Conservation (phyloP, 2,888 invertebrate genomes). For the Notodonta ziczac region DNA sequence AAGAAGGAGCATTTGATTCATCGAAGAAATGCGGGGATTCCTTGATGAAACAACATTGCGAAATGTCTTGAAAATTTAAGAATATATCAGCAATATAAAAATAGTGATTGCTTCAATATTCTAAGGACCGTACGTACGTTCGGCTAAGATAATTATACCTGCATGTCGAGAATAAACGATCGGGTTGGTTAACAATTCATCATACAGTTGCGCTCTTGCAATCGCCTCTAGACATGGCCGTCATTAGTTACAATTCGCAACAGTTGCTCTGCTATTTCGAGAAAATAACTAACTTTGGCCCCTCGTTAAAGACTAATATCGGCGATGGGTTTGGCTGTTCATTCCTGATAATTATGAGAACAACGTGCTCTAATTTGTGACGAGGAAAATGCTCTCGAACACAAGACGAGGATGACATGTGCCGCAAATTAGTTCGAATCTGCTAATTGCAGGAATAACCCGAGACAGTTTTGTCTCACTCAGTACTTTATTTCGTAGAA, state of each 20-base stretch:
- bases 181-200: slow-evolving; percentile 63
- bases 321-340: slow-evolving; percentile 23
- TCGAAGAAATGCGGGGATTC: neutral
- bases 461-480: slow-evolving; percentile 20
- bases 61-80: neutral
- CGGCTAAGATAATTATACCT: slow-evolving; percentile 41
- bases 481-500: slow-evolving; percentile 19
- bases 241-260: slow-evolving; percentile 72
- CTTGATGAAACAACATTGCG: neutral
- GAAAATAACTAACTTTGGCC: slow-evolving; percentile 55
- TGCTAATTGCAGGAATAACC: slow-evolving; percentile 45
- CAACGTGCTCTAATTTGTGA: slow-evolving; percentile 24
- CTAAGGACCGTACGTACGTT: neutral
- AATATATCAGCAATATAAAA: neutral
- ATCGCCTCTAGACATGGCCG: slow-evolving; percentile 58
- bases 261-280: slow-evolving; percentile 67
- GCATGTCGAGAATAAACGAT: slow-evolving; percentile 56
- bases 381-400: slow-evolving; percentile 33
- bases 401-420: slow-evolving; percentile 33
- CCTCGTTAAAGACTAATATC: slow-evolving; percentile 47
- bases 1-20: neutral
- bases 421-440: slow-evolving; percentile 33
- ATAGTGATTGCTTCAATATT: neutral
- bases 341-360: slow-evolving; percentile 27
- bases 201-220: slow-evolving; percentile 58